Conservation (phyloP, 2,888 invertebrate genomes). For the Drosophila kambysellisi region DNA sequence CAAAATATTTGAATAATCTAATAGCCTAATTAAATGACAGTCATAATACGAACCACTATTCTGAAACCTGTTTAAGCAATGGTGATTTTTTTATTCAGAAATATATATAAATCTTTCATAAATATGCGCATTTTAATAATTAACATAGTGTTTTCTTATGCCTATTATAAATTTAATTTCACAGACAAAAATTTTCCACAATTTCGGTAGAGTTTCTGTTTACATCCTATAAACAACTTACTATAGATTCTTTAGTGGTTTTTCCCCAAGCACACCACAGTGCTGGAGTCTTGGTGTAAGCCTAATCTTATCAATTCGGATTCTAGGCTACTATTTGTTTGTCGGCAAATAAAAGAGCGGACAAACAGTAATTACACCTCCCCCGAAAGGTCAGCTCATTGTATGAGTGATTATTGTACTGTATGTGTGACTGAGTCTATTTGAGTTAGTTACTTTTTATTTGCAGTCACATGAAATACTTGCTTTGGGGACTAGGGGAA, state of each 20-base stretch:
- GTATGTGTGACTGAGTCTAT: not conserved
- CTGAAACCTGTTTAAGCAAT: constrained; percentile 22
- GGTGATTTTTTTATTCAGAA: not conserved
- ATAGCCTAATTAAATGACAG: constrained; percentile 7
- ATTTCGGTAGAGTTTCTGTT: not conserved
- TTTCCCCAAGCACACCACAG: constrained; percentile 7
- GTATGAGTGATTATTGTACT: constrained; percentile 9
- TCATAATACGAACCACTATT: not conserved
- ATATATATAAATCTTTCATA: not conserved
- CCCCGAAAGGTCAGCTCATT: constrained; percentile 51
- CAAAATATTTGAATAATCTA: constrained; percentile 22
- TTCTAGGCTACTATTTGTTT: constrained; percentile 46
- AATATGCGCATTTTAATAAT: not conserved
- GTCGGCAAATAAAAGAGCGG: constrained; percentile 34
- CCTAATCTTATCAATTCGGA: constrained; percentile 46
- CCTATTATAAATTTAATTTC: not conserved
- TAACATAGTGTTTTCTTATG: not conserved
- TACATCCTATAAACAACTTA: not conserved
- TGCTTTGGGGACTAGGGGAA: constrained; percentile 13
- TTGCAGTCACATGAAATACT: constrained; percentile 16
- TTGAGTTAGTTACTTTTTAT: constrained; percentile 28
- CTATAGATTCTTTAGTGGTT: not conserved
- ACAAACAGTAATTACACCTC: constrained; percentile 42
- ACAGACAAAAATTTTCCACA: constrained; percentile 8
- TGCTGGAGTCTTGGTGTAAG: constrained; percentile 16